Evolutionary conservation across 2,888 invertebrate genomes (phyloP).

Genomic region (Oligia latruncula): DNA sequence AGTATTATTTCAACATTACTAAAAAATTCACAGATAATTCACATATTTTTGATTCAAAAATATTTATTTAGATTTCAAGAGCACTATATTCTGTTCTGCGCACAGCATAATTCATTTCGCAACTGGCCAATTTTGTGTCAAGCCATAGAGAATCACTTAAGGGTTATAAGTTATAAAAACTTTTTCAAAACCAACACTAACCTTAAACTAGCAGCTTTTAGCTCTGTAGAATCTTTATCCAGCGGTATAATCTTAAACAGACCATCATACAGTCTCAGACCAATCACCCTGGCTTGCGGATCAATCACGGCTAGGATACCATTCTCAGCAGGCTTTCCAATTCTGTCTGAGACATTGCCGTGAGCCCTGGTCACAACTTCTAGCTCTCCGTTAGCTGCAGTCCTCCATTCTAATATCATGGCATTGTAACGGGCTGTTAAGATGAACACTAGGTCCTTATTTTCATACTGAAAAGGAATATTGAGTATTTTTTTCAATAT

Average conservation of each 20-base stretch:
- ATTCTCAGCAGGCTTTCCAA: slow-evolving; percentile 98
- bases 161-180: neutral
- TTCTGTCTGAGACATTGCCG: slow-evolving; percentile 98
- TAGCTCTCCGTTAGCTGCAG: slow-evolving; percentile 93
- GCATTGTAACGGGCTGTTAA: slow-evolving; percentile 98
- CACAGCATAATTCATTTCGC: neutral
- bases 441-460: slow-evolving; percentile 97
- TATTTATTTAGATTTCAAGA: neutral
- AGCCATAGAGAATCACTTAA: neutral
- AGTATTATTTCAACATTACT: neutral
- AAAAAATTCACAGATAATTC: neutral
- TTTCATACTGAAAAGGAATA: slow-evolving; percentile 92
- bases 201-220: slow-evolving; percentile 96
- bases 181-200: slow-evolving; percentile 67
- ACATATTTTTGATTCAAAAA: neutral
- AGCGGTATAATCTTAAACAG: slow-evolving; percentile 99
- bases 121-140: too few species aligned
- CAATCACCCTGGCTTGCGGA: slow-evolving; percentile 98
- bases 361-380: slow-evolving; percentile 98
- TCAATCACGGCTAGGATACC: slow-evolving; percentile 99
- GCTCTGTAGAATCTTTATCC: slow-evolving; percentile 97
- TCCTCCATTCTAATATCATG: slow-evolving; percentile 98
- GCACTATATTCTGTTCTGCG: neutral
- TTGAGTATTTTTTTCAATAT: slow-evolving; percentile 3
- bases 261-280: slow-evolving; percentile 98